These are phyloP conservation scores for Mythimna pallens DNA, from an alignment of 2,888 invertebrate species.

Conservation along the genomic window DNA sequence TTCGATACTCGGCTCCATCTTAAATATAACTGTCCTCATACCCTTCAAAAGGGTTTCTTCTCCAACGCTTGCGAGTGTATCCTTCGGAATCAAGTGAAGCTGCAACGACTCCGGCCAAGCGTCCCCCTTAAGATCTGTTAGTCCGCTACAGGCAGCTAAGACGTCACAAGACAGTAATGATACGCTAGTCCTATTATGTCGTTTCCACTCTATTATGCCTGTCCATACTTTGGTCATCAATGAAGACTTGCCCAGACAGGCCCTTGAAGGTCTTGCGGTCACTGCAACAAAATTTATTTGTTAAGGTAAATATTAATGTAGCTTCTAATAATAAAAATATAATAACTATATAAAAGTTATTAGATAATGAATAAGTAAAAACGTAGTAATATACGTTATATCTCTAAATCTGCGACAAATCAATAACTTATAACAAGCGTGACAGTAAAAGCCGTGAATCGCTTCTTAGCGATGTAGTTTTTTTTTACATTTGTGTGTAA, in stretches of 20 bases:
- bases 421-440: neutral
- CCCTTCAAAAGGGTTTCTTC: neutral
- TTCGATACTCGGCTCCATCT: neutral
- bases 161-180: neutral
- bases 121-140: neutral
- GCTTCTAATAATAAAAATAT: neutral
- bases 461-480: neutral
- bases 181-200: slow-evolving; percentile 1
- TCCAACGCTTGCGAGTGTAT: neutral
- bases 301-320: neutral
- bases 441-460: neutral
- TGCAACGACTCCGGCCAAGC: slow-evolving; percentile 11
- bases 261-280: neutral
- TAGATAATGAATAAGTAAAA: neutral
- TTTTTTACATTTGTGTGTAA: neutral
- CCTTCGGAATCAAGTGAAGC: slow-evolving; percentile 23
- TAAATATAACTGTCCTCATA: slow-evolving; percentile 3
- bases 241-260: neutral
- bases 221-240: slow-evolving; percentile 4
- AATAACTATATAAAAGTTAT: neutral
- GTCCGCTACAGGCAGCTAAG: neutral
- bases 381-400: neutral
- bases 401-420: neutral
- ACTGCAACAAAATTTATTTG: slow-evolving; percentile 12
- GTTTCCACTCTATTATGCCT: slow-evolving; percentile 17